Base-by-base conservation (phyloP, 1,140 invertebrate species). In the Araneus ventricosus region DNA sequence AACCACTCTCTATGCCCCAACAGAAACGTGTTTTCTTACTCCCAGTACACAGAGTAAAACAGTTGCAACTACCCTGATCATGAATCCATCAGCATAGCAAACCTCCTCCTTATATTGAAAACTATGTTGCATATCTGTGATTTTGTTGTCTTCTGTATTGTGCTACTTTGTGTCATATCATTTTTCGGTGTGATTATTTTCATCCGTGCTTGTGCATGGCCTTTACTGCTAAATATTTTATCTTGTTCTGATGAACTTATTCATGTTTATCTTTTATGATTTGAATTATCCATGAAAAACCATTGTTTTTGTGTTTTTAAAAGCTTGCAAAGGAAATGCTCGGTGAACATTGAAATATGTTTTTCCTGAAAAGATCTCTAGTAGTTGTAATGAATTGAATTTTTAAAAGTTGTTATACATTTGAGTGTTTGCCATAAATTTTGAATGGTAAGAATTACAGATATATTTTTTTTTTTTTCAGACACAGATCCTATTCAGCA, bases 61-160 rank as follows among this genome's bases (percentile, higher is more conserved):
- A n/a, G 70, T 67, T 61, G 67, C 85, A 39, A 93, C 67, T 52
- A 39, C 86, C 37, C 92, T 86, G 17, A 57, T 93, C 75, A 93
- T 93, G n/a, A 93, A 88, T 41, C 92, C 92, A 45, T 52, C 92
- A 45, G 84, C 61, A 88, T 93, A 88, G 88, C 92, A 93, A 67
- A 88, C 86, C 27, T 88, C 75, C 91, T 59, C 85, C 91, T 39
- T 93, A 93, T 61, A 52, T 85, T 59, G 91, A 93, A 3, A 93
- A 67, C 39, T 93, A 82, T 89, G 87, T 86, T 93, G 52, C 52
- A 86, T 93, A 82, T 88, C 45, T 70, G 45, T 37, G 82, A 30
- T 75, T 92, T 86, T 84, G 14, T 86, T 84, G 14, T 67, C 70
- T 87, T 37, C 17, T 59, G 84, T 86, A 45, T 27, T 22, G 30